Conservation (phyloP, 1,140 invertebrate species). For the Eriocheir sinensis region DNA sequence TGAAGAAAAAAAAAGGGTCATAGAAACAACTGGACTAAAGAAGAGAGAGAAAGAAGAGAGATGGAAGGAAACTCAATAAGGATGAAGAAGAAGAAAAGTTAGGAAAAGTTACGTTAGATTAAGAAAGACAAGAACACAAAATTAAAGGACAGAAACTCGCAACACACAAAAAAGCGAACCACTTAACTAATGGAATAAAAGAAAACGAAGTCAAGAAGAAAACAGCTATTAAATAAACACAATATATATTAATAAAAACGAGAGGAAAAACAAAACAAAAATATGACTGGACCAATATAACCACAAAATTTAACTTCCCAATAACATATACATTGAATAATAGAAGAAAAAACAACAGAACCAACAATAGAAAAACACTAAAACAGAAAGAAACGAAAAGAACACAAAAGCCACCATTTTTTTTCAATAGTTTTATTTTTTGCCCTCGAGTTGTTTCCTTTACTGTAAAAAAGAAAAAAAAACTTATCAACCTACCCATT, state of each 20-base stretch:
- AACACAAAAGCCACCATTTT: not conserved
- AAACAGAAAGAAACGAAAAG: not conserved
- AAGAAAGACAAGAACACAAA: conserved; percentile 1
- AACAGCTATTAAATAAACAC: not conserved
- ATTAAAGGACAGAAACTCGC: not conserved
- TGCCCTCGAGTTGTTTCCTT: too few species aligned
- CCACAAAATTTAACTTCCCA: not conserved
- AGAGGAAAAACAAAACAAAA: not conserved
- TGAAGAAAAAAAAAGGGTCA: not conserved
- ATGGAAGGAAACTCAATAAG: not conserved
- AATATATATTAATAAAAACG: not conserved
- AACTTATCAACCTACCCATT: too few species aligned
- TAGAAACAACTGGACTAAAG: not conserved
- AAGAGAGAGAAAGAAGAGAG: not conserved
- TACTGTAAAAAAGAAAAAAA: too few species aligned
- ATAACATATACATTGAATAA: not conserved
- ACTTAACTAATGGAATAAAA: conserved; percentile 7
- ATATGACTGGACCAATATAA: not conserved
- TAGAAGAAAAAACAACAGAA: not conserved
- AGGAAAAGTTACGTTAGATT: not conserved
- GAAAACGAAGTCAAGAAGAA: not conserved
- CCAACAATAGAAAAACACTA: not conserved
- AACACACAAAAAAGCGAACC: not conserved
- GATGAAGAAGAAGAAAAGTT: not conserved
- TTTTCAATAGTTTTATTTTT: too few species aligned